phyloP scores from a whole-genome alignment of 2,797 vertebrate species.

The Otolemur crassicaudatus region DNA sequence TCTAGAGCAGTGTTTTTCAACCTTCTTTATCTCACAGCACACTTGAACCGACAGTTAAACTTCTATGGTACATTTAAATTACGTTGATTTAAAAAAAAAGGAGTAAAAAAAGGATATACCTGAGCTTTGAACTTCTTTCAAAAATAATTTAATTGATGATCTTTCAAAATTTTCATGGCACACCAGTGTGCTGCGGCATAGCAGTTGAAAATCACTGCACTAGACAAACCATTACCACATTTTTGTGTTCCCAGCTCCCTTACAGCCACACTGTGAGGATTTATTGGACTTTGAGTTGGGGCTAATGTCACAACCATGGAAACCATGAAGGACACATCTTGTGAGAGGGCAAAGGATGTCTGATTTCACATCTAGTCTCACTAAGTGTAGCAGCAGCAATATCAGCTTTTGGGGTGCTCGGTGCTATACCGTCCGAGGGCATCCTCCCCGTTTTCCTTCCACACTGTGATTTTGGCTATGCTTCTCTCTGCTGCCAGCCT shows the following conservation, averaged over 20 bases:
- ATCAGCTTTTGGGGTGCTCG: background rate
- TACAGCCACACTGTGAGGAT: background rate
- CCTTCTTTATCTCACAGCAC: too few species aligned
- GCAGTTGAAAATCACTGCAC: background rate
- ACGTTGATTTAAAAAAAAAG: too few species aligned
- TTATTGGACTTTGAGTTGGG: background rate
- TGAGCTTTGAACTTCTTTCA: too few species aligned
- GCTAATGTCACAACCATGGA: background rate
- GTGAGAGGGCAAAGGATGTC: background rate
- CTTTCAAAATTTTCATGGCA: too few species aligned
- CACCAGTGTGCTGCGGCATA: too few species aligned
- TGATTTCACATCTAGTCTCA: too few species aligned
- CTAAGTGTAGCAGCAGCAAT: background rate
- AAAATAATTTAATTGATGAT: too few species aligned
- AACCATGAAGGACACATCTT: background rate
- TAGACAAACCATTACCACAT: background rate
- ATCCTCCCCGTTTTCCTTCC: background rate
- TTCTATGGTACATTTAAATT: too few species aligned
- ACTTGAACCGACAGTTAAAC: too few species aligned
- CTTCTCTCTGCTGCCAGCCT: background rate
- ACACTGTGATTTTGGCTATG: background rate
- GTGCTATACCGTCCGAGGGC: too few species aligned
- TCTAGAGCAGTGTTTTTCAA: too few species aligned
- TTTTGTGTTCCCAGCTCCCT: background rate
- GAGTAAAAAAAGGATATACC: too few species aligned